phyloP scores from a whole-genome alignment of 2,888 invertebrate species.

The Prenolepis imparis region DNA sequence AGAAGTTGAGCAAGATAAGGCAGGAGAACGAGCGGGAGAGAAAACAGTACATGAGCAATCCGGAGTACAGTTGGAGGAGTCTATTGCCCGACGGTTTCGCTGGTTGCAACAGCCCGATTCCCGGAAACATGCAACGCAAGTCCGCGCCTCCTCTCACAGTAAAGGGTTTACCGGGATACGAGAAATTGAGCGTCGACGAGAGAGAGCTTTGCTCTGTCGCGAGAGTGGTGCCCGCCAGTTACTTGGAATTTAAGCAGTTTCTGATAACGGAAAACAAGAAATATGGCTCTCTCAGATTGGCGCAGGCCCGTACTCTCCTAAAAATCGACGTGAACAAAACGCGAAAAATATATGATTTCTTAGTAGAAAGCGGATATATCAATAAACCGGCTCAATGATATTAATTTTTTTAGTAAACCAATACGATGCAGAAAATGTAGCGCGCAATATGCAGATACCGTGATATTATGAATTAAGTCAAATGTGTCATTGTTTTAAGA shows the following conservation, averaged over 20 bases:
- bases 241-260: constrained; percentile 92
- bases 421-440: not conserved
- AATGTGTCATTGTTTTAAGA: constrained; percentile 30
- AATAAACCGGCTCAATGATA: constrained; percentile 86
- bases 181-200: constrained; percentile 91
- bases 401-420: not conserved
- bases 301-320: constrained; percentile 93
- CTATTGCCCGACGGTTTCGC: constrained; percentile 71
- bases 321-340: constrained; percentile 98
- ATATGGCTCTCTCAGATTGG: constrained; percentile 91
- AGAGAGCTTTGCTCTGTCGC: constrained; percentile 92
- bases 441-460: constrained; percentile 29
- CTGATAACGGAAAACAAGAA: constrained; percentile 93
- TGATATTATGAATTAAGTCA: constrained; percentile 61
- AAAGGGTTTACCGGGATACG: constrained; percentile 92
- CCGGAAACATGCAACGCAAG: constrained; percentile 78
- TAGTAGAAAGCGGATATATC: constrained; percentile 91
- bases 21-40: constrained; percentile 87
- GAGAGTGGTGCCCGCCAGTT: constrained; percentile 92
- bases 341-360: constrained; percentile 93
- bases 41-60: constrained; percentile 82
- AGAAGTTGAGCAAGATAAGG: constrained; percentile 89
- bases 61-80: constrained; percentile 81
- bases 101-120: constrained; percentile 64
- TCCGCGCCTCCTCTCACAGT: constrained; percentile 89